phyloP scores from a whole-genome alignment of 1,140 invertebrate species.

The Drosophila persimilis region DNA sequence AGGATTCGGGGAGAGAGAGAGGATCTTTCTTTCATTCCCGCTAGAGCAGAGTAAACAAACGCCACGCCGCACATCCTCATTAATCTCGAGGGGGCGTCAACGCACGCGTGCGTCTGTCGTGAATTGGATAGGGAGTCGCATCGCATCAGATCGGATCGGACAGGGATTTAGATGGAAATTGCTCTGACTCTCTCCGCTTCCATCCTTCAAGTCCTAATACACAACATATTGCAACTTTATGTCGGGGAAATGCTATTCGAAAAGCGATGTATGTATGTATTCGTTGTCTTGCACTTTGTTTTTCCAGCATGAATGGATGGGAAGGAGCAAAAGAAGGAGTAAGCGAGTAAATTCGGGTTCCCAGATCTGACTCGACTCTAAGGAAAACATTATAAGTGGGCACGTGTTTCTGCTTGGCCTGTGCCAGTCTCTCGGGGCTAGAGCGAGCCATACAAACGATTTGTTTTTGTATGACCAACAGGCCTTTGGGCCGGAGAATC shows the following conservation, averaged over 20 bases:
- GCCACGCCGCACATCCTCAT: conserved; percentile 59
- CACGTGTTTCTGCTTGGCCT: conserved; percentile 59
- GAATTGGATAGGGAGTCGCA: conserved; percentile 23
- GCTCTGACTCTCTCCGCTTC: conserved; percentile 15
- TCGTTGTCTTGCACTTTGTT: conserved; percentile 35
- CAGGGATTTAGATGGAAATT: conserved; percentile 4
- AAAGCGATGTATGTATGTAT: conserved; percentile 1
- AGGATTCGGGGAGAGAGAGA: conserved; percentile 40
- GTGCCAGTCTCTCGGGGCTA: neutral
- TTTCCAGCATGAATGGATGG: conserved; percentile 47
- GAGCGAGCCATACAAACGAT: conserved; percentile 48
- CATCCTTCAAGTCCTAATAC: conserved; percentile 44
- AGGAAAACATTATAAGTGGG: conserved; percentile 73
- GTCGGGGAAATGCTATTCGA: conserved; percentile 43
- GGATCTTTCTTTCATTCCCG: neutral
- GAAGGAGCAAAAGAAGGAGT: neutral
- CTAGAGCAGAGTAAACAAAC: conserved; percentile 62
- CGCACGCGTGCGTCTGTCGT: conserved; percentile 42
- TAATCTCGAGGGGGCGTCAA: conserved; percentile 73
- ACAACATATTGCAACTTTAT: conserved; percentile 78
- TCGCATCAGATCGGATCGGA: conserved; percentile 13
- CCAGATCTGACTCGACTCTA: conserved; percentile 19
- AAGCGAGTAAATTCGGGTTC: conserved; percentile 8
- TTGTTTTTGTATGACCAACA: conserved; percentile 68
- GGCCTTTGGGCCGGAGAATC: conserved; percentile 35